Conservation (phyloP, 2,113 vertebrate genomes). For the Zosterops pallidus region DNA sequence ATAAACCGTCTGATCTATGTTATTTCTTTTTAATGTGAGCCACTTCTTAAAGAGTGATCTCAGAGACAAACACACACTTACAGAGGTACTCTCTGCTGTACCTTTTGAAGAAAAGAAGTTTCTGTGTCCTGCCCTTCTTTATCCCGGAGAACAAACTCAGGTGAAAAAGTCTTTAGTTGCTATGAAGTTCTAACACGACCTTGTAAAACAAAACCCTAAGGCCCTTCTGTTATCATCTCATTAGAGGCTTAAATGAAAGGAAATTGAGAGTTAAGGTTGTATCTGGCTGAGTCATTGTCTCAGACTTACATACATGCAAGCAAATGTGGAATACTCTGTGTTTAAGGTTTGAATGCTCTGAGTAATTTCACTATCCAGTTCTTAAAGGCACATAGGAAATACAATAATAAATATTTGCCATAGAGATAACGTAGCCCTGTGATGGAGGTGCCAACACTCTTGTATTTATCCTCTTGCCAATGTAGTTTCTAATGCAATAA, state of each 20-base stretch:
- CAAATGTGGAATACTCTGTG: not conserved
- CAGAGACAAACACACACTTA: accelerated
- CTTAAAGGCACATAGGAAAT: not conserved
- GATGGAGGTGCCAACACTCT: not conserved
- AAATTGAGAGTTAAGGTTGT: not conserved
- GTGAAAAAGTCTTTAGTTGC: not conserved
- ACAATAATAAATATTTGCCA: not conserved
- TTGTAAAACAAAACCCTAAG: not conserved
- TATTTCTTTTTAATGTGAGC: not conserved
- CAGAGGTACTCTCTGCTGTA: not conserved
- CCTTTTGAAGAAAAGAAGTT: not conserved
- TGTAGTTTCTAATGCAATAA: not conserved
- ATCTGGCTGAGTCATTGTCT: not conserved
- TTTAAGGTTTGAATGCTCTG: not conserved
- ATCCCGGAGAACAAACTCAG: not conserved
- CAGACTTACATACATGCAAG: not conserved
- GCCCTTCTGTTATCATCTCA: not conserved
- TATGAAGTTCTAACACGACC: not conserved
- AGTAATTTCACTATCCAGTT: not conserved
- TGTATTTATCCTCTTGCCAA: not conserved
- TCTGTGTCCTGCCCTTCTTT: not conserved
- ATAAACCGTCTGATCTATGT: not conserved
- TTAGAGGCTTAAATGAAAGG: not conserved
- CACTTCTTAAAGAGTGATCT: not conserved
- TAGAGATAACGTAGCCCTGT: not conserved